Conservation (phyloP, 2,113 vertebrate genomes). For the Eonycteris spelaea region DNA sequence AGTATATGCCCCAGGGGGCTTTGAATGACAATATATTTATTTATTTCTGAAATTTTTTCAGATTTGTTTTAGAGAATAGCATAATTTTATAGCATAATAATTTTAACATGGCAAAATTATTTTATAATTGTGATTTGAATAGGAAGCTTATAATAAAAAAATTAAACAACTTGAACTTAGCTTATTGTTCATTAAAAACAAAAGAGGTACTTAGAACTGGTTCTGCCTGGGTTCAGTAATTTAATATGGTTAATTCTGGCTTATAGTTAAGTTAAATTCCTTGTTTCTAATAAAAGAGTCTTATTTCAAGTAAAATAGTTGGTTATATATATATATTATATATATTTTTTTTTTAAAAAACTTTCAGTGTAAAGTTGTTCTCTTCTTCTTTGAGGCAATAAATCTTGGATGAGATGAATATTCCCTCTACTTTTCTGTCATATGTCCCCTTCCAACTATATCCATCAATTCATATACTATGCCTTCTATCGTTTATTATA, state of each 20-base stretch:
- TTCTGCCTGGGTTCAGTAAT: constrained; percentile 37
- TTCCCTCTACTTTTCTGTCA: background rate
- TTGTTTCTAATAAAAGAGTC: constrained; percentile 4
- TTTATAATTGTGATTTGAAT: constrained; percentile 25
- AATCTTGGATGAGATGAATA: background rate
- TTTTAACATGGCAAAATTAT: constrained; percentile 3
- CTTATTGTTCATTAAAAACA: constrained; percentile 48
- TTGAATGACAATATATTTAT: background rate
- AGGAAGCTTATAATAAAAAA: background rate
- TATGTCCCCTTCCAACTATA: background rate
- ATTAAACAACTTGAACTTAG: constrained; percentile 13
- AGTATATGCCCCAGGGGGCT: background rate
- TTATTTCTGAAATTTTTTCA: background rate
- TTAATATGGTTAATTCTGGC: constrained; percentile 43
- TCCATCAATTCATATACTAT: background rate
- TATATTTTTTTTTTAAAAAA: background rate
- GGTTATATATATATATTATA: background rate
- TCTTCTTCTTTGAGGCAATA: background rate
- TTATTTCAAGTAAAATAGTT: constrained; percentile 35
- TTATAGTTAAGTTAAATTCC: constrained; percentile 42
- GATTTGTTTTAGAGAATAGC: constrained; percentile 27
- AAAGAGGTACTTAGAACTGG: constrained; percentile 12
- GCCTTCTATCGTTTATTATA: background rate
- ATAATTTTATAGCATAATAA: background rate
- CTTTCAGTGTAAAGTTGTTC: background rate